phyloP scores from a whole-genome alignment of 2,113 vertebrate species.

The Orientallactaga bullata region DNA sequence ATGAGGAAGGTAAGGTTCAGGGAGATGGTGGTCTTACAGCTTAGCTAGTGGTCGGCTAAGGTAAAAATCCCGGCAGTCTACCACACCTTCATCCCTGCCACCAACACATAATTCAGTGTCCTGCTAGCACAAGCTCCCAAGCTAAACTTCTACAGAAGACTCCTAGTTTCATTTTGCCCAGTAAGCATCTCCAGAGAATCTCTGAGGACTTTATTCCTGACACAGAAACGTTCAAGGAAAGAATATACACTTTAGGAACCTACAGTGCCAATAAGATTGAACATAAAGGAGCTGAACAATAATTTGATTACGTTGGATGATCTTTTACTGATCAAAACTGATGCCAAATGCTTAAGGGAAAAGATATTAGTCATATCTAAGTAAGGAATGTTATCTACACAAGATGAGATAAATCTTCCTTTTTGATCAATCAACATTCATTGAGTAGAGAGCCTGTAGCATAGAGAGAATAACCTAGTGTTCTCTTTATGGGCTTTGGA shows the following conservation, averaged over 20 bases:
- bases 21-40: background rate
- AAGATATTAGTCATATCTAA: slow-evolving; percentile 57
- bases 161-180: slow-evolving; percentile 47
- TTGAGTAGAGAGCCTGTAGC: slow-evolving; percentile 33
- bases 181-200: background rate
- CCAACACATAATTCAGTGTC: slow-evolving; percentile 22
- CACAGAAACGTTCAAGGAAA: slow-evolving; percentile 26
- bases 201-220: slow-evolving; percentile 35
- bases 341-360: slow-evolving; percentile 21
- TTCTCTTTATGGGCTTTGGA: too few relatives aligned
- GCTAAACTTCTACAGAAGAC: slow-evolving; percentile 51
- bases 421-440: slow-evolving; percentile 52
- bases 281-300: slow-evolving; percentile 50
- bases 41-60: background rate
- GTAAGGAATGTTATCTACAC: slow-evolving; percentile 40
- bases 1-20: background rate
- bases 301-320: slow-evolving; percentile 36
- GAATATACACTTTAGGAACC: slow-evolving; percentile 21
- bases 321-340: slow-evolving; percentile 63
- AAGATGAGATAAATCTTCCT: slow-evolving; percentile 56
- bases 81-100: background rate
- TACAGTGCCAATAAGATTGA: background rate
- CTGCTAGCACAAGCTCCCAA: slow-evolving; percentile 31
- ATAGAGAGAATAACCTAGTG: slow-evolving; percentile 27
- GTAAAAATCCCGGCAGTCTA: background rate